Percentiles rank a stretch among this genome's conserved stretches.
These are phyloP conservation scores for Cinclus mexicanus DNA, from an alignment of 2,113 vertebrate species.

Conservation along the genomic window DNA sequence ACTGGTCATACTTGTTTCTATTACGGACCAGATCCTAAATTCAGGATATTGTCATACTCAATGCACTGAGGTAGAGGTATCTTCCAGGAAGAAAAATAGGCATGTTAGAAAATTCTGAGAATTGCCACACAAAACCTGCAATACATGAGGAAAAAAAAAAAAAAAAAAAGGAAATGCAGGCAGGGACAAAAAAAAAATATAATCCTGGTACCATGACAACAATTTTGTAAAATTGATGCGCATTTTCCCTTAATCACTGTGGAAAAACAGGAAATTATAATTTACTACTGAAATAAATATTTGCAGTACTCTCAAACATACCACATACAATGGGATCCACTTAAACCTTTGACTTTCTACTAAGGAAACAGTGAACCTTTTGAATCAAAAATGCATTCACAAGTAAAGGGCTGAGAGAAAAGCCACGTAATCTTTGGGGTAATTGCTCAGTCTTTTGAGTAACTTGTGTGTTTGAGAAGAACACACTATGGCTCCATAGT, in stretches of 20 bases:
- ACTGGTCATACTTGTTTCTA: neutral
- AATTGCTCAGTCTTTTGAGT: neutral
- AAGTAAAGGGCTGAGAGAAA: neutral
- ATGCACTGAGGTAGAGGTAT: neutral
- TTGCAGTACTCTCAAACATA: neutral
- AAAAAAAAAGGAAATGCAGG: neutral
- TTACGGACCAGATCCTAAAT: neutral
- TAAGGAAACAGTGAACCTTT: neutral
- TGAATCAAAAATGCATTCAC: neutral
- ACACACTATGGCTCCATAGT: neutral
- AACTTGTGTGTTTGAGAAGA: neutral
- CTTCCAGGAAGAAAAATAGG: neutral
- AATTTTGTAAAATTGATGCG: neutral
- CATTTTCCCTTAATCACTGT: neutral
- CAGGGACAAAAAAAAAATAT: neutral
- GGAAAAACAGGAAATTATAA: neutral
- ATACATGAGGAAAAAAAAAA: neutral
- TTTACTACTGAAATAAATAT: neutral
- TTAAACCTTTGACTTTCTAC: neutral
- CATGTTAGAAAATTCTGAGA: neutral
- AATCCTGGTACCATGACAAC: neutral
- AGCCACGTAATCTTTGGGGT: neutral
- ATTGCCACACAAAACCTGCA: neutral
- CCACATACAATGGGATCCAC: neutral
- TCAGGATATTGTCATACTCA: neutral